phyloP scores from a whole-genome alignment of 2,113 vertebrate species.

The Pseudopodoces humilis region DNA sequence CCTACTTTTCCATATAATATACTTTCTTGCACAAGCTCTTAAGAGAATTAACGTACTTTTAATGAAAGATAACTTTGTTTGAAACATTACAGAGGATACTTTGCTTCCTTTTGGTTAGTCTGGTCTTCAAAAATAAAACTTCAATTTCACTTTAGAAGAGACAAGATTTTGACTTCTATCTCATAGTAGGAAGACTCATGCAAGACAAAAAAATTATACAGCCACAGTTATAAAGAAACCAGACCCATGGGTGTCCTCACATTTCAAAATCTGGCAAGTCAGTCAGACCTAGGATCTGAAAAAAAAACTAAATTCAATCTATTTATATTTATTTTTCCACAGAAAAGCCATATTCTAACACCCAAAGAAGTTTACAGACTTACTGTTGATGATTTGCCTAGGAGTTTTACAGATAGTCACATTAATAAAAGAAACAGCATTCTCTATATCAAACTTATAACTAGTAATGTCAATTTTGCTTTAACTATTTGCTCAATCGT shows the following conservation, averaged over 20 bases:
- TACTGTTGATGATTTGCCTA: not conserved
- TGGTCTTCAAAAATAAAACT: not conserved
- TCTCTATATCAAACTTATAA: not conserved
- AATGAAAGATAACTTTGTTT: not conserved
- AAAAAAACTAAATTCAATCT: not conserved
- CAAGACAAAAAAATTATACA: not conserved
- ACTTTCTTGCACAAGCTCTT: not conserved
- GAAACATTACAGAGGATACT: not conserved
- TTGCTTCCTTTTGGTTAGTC: not conserved
- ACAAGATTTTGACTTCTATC: not conserved
- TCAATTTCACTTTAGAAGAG: not conserved
- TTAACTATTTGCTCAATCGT: not conserved
- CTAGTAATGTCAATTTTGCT: not conserved
- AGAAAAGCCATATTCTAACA: not conserved
- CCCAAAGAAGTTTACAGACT: not conserved
- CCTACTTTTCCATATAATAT: not conserved
- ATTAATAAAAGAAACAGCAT: not conserved
- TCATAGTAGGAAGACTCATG: not conserved
- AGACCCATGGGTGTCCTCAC: not conserved
- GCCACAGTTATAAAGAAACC: not conserved
- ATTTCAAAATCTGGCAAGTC: not conserved
- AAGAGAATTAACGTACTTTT: not conserved
- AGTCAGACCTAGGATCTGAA: not conserved
- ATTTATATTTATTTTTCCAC: not conserved
- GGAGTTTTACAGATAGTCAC: not conserved